A percentile compares a stretch with the other conserved stretches of the same genome.
Evolutionary conservation across 1,140 invertebrate genomes (phyloP).

Genomic region (Pollicipes pollicipes): DNA sequence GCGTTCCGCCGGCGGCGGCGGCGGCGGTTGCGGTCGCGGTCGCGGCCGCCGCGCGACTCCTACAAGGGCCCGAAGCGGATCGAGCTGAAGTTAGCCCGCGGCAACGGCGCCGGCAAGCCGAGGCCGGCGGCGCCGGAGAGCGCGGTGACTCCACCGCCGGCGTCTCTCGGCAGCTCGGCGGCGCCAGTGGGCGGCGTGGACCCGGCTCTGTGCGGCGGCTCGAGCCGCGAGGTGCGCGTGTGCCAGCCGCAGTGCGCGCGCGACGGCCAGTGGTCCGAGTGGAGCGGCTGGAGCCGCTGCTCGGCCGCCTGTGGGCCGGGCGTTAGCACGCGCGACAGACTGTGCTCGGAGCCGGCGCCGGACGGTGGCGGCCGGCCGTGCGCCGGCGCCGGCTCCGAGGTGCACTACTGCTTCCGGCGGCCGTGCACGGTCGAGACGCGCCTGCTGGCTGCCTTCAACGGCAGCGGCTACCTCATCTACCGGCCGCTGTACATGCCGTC

Average conservation of each 20-base stretch:
- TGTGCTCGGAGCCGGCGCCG: conserved; percentile 26
- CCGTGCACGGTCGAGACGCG: background rate
- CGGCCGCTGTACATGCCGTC: background rate
- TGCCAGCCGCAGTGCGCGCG: conserved; percentile 17
- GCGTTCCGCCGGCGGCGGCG: background rate
- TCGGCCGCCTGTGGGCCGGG: conserved; percentile 43
- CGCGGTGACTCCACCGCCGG: background rate
- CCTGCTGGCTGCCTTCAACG: background rate
- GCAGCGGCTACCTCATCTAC: background rate
- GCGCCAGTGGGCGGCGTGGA: background rate
- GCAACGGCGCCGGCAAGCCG: background rate
- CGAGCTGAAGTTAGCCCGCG: background rate
- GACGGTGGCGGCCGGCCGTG: conserved; percentile 24
- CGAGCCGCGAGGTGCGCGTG: background rate
- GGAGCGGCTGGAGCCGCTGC: conserved; percentile 26
- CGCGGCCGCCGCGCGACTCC: background rate
- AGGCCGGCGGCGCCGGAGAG: background rate
- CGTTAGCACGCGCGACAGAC: conserved; percentile 21
- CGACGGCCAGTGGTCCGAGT: conserved; percentile 29
- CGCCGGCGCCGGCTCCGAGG: conserved; percentile 32
- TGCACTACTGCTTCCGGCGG: conserved; percentile 40
- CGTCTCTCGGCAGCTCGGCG: background rate
- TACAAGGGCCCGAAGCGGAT: background rate
- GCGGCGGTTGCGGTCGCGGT: background rate
- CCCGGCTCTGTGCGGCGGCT: conserved; percentile 1